A percentile compares a stretch with the other conserved stretches of the same genome.
phyloP scores from a whole-genome alignment of 2,113 vertebrate genomes.

The Ifrita kowaldi region DNA sequence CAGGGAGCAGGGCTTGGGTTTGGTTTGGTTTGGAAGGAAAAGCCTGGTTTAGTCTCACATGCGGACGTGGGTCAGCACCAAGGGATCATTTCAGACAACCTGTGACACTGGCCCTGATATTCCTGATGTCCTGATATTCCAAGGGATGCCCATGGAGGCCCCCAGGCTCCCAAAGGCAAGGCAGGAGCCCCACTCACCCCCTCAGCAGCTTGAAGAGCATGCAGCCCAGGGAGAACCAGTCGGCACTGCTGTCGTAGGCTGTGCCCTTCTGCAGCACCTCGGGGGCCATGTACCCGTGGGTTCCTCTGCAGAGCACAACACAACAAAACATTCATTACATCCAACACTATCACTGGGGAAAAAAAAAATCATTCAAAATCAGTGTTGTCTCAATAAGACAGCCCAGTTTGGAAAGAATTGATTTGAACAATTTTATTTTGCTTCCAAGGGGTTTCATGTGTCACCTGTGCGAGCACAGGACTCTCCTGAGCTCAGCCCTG shows the following conservation, averaged over 20 bases:
- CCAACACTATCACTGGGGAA: rapidly evolving
- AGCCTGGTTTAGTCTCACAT: rapidly evolving
- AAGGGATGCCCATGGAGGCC: not conserved
- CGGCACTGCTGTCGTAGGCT: constrained; percentile 94
- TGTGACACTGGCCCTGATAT: no score
- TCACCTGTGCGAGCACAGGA: not conserved
- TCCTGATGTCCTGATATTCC: not conserved
- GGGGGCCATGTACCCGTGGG: constrained; percentile 98
- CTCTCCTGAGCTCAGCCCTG: not conserved
- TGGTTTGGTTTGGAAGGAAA: not conserved
- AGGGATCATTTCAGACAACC: not conserved
- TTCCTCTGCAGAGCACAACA: constrained; percentile 75
- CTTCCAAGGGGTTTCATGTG: rapidly evolving
- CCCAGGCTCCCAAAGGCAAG: not conserved
- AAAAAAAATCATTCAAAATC: not conserved
- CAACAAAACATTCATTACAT: not conserved
- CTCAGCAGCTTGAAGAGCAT: constrained; percentile 98
- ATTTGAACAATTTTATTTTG: not conserved
- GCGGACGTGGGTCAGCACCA: rapidly evolving
- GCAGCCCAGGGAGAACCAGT: constrained; percentile 98
- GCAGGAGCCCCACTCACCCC: constrained; percentile 78
- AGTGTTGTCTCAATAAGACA: not conserved
- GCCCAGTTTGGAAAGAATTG: not conserved
- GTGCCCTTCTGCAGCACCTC: constrained; percentile 98
- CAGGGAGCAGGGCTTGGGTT: not conserved